A percentile compares a stretch with the other conserved stretches of the same genome.
Conservation (phyloP, 1,140 invertebrate genomes). For the Pogonomyrmex barbatus region DNA sequence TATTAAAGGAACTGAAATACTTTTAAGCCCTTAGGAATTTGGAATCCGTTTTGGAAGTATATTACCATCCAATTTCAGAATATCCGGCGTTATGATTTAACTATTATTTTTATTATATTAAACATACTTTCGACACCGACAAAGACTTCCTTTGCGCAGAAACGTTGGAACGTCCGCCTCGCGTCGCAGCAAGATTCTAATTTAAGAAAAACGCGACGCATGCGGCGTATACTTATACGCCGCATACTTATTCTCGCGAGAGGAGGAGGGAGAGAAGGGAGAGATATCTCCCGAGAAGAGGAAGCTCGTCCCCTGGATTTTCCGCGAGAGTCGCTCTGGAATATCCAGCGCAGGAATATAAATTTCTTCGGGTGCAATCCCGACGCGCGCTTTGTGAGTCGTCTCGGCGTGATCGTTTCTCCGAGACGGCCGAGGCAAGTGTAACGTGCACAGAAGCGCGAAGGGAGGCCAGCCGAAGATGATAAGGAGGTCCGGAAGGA, state of each 20-base stretch:
- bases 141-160: not conserved
- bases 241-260: constrained; percentile 13
- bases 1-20: not conserved
- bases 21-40: not conserved
- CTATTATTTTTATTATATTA: constrained; percentile 35
- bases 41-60: not conserved
- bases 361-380: constrained; percentile 46
- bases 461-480: constrained; percentile 36
- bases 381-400: not conserved
- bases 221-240: not conserved
- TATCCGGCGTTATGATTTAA: not conserved
- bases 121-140: constrained; percentile 16
- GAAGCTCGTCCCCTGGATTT: constrained; percentile 34
- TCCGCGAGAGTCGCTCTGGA: constrained; percentile 52
- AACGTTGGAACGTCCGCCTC: constrained; percentile 15
- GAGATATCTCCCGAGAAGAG: not conserved
- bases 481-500: constrained; percentile 28
- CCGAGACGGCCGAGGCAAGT: constrained; percentile 3
- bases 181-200: constrained; percentile 34
- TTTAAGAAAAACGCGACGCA: constrained; percentile 58
- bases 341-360: constrained; percentile 61
- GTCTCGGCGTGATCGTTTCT: constrained; percentile 3
- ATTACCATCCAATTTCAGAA: not conserved
- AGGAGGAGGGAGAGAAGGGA: not conserved
- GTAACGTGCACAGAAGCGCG: not conserved